Evolutionary conservation across 2,888 invertebrate species (phyloP).

Genomic region (Conus canariensis): DNA sequence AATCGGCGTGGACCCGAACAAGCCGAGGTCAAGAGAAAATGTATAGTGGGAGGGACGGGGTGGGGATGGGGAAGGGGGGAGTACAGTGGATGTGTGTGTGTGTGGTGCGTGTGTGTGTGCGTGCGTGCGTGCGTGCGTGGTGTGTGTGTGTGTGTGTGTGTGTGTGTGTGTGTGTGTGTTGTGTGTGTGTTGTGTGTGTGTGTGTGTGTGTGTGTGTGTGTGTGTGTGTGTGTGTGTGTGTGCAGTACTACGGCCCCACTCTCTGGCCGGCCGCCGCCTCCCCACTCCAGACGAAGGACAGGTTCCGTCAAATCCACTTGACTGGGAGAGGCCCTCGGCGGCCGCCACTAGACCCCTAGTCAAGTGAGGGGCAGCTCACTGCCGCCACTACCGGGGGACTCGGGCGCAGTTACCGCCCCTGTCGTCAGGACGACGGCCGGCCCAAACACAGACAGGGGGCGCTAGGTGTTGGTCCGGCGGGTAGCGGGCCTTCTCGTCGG

Average conservation of each 20-base stretch:
- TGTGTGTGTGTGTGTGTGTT: no score
- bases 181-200: background rate
- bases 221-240: background rate
- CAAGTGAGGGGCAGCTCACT: background rate
- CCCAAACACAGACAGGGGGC: background rate
- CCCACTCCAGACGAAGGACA: no score
- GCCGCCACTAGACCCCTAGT: background rate
- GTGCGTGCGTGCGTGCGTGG: background rate
- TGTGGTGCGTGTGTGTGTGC: no score
- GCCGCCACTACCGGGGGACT: background rate
- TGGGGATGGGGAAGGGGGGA: no score
- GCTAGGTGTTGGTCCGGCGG: background rate
- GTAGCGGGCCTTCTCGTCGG: no score
- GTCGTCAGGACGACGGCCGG: background rate
- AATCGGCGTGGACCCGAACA: no score
- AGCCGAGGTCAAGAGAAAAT: no score
- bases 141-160: background rate
- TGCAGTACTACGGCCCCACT: background rate
- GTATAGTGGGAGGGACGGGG: no score
- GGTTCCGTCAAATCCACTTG: constrained; percentile 31
- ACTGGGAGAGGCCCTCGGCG: background rate
- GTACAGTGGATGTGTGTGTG: no score
- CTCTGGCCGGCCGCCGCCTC: no score
- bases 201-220: background rate
- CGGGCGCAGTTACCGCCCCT: background rate